phyloP scores from a whole-genome alignment of 2,113 vertebrate species.

The Microtus richardsoni region DNA sequence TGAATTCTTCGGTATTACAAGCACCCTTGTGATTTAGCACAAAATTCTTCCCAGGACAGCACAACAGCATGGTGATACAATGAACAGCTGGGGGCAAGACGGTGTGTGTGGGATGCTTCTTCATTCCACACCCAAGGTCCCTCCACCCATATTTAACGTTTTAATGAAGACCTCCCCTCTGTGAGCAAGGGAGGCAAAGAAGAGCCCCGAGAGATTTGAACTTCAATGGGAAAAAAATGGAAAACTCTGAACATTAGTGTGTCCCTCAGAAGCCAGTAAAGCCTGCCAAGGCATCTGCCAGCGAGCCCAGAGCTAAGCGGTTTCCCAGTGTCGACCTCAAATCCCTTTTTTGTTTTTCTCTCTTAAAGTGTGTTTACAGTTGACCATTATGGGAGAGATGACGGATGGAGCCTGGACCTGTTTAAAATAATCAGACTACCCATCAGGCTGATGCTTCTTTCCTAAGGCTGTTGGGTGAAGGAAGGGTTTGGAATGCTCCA shows the following conservation, averaged over 20 bases:
- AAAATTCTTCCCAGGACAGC: not conserved
- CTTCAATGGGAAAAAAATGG: slow-evolving; percentile 29
- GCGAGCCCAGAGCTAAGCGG: slow-evolving; percentile 41
- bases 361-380: slow-evolving; percentile 79
- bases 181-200: slow-evolving; percentile 41
- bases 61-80: not conserved
- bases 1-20: not conserved
- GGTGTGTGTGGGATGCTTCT: not conserved
- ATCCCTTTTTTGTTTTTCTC: slow-evolving; percentile 69
- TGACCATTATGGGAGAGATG: slow-evolving; percentile 68
- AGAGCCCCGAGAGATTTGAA: slow-evolving; percentile 48
- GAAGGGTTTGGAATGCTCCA: not conserved
- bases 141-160: not conserved
- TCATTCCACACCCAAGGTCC: not conserved
- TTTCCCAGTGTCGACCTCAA: slow-evolving; percentile 68
- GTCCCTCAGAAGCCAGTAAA: slow-evolving; percentile 43
- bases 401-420: slow-evolving; percentile 38
- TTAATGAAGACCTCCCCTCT: not conserved
- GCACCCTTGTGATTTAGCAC: not conserved
- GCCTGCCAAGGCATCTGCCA: slow-evolving; percentile 56
- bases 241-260: slow-evolving; percentile 27
- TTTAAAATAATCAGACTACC: slow-evolving; percentile 72
- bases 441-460: not conserved
- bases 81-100: not conserved
- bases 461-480: not conserved